These are phyloP conservation scores for Gymnoscelis rufifasciata DNA, from an alignment of 2,888 invertebrate genomes.

Conservation along the genomic window DNA sequence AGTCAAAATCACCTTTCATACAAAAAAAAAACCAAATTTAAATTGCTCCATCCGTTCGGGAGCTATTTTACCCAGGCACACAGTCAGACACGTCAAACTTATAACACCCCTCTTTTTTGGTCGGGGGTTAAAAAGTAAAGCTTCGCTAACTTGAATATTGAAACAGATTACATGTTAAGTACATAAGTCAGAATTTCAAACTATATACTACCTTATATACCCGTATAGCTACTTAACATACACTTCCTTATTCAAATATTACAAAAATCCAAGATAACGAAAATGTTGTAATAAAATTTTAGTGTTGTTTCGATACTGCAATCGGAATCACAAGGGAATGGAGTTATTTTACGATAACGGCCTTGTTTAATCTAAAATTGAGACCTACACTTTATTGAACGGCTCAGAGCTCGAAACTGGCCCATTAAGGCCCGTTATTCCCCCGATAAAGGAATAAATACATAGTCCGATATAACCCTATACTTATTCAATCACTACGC, in stretches of 20 bases:
- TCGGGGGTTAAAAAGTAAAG: too few relatives aligned
- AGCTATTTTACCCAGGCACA: too few relatives aligned
- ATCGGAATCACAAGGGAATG: slow-evolving; percentile 10
- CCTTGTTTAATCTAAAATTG: slow-evolving; percentile 13
- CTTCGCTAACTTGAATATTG: too few relatives aligned
- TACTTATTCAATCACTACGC: not conserved
- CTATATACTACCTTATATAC: too few relatives aligned
- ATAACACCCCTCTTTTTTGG: too few relatives aligned
- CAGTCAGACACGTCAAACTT: too few relatives aligned
- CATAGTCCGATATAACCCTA: not conserved
- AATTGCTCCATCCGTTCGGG: too few relatives aligned
- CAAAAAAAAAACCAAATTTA: too few relatives aligned
- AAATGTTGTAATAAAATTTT: slow-evolving; percentile 15
- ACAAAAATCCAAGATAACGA: not conserved
- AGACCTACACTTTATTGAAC: slow-evolving; percentile 9
- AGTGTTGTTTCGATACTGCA: slow-evolving; percentile 12
- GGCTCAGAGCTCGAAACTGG: not conserved
- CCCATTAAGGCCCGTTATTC: not conserved
- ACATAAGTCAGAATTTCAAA: too few relatives aligned
- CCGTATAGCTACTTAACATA: not conserved
- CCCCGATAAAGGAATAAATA: not conserved
- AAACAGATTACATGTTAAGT: too few relatives aligned
- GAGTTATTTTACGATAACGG: slow-evolving; percentile 15
- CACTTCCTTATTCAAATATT: not conserved
- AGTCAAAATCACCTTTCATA: too few relatives aligned